Base-by-base conservation (phyloP, 2,888 invertebrate genomes). In the Drosophila setosimentum region DNA sequence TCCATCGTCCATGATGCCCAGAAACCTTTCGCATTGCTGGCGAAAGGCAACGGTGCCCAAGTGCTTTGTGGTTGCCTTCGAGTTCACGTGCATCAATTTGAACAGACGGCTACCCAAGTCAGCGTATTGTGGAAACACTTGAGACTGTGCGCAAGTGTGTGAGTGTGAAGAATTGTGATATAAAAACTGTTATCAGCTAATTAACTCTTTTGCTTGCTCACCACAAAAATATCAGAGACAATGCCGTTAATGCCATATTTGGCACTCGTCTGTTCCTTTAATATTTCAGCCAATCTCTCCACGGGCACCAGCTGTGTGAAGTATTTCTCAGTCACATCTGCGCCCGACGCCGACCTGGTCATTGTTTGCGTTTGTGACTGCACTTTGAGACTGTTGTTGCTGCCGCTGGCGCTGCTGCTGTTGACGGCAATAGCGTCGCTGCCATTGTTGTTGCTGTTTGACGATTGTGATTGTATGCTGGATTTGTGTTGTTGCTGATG, bases 51-150 rank as follows among this genome's bases (percentile, higher is more conserved):
- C 92, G 1, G 95, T 93, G 13, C 95, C 94, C 63, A 96, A 93
- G 91, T 96, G 94, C 27, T 89, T 87, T 68, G 95, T 95, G 83
- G 95, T 95, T 74, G 95, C 95, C 81, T 95, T 94, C 7, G 95
- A 94, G 77, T 94, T 94, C 30, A 92, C 91, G 88, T 95, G 95
- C 76, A 97, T 94, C 91, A 95, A 94, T 67, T 93, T 93, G 92
- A 95, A 97, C 73, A 97, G 94, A 82, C 95, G 95, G 21, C 95
- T 94, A 1, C 96, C 96, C 83, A 97, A 94, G 80, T 96, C 95
- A 3, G 95, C 94, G 92, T 97, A 96, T 91, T 95, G 95, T n/a
- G 97, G 96, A 93, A 97, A 97, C 77, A 97, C 94, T 93, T 96
- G 96, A 85, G 95, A 95, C 96, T 96, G 93, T 50, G 21, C 21